Evolutionary conservation across 2,888 invertebrate species (phyloP), one percentile per base, ranked within the genome.

Genomic region (Stenchaetothrips biformis): DNA sequence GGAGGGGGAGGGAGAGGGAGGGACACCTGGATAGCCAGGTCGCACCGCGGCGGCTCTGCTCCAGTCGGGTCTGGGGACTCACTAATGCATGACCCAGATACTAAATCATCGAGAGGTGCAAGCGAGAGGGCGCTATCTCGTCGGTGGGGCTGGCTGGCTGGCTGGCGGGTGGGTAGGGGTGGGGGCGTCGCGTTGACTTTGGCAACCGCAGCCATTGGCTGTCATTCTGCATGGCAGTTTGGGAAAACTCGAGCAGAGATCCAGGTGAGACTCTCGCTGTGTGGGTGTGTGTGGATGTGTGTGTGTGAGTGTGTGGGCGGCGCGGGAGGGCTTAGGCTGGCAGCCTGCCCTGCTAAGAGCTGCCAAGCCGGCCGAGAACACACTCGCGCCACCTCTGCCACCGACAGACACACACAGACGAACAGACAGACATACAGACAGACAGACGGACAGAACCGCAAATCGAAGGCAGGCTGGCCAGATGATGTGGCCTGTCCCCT

Each of bases 11-110:
- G 8, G 53, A 7, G 6, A 53, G 53, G 6, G 53, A 2, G 59
- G 13, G 59, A 18, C 59, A 59, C 59, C 16, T 59, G 59, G 59
- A 18, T 59, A 18, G 59, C 18, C 59, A 9, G 59, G 18, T 53
- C 3, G 37, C 37, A 37, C 18, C 59, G 59, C 13, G 4, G 16
- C 2, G 59, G 59, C 59, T 59, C 59, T 13, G 59, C 59, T 6
- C 13, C 13, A 59, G 59, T n/a, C 16, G 6, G 18, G 59, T n/a
- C 59, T 59, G 59, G 59, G 59, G 59, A 59, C 59, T 59, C 59
- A 59, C 59, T 59, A 59, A 59, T 59, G 59, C 59, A 59, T 59
- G 59, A 59, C 59, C 59, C 16, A 59, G 59, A 59, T 59, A 53
- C 13, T 53, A 59, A 59, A 59, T 59, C 59, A 59, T 59, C 59